Percentiles rank a stretch among this genome's conserved stretches.
These are phyloP conservation scores for Sceloporus undulatus DNA, from an alignment of 2,113 vertebrate genomes.

Conservation along the genomic window DNA sequence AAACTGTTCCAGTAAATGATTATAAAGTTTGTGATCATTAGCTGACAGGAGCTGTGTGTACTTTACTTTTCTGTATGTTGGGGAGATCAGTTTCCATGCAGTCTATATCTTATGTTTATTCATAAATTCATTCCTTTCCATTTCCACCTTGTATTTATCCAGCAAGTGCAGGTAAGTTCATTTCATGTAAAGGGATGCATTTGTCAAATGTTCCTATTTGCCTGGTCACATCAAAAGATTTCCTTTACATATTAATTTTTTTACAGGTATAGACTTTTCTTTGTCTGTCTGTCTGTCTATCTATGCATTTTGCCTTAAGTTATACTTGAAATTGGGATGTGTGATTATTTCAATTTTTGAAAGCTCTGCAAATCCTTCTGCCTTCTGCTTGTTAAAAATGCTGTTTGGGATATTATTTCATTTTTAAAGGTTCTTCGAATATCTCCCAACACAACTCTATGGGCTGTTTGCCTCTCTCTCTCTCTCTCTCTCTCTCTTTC, in stretches of 20 bases:
- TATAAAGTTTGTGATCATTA: neutral
- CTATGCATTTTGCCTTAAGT: neutral
- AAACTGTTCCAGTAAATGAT: neutral
- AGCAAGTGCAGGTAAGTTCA: too few relatives aligned
- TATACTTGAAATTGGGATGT: conserved; percentile 1
- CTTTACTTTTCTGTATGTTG: neutral
- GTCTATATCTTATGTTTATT: neutral
- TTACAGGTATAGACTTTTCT: neutral
- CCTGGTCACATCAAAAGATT: neutral
- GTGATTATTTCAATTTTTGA: neutral
- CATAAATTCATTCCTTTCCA: neutral
- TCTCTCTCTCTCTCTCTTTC: neutral
- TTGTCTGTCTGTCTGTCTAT: neutral
- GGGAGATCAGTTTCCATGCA: too few relatives aligned
- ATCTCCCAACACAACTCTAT: neutral
- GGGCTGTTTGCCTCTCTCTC: too few relatives aligned
- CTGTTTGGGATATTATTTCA: conserved; percentile 1
- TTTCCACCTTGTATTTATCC: neutral
- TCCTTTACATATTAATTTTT: conserved; percentile 11
- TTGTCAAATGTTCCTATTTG: too few relatives aligned
- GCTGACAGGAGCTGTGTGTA: conserved; percentile 3
- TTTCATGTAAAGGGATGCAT: too few relatives aligned
- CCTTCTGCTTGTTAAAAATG: conserved; percentile 26
- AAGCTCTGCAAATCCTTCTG: neutral
- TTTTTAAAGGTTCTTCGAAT: conserved; percentile 3